Conservation (phyloP, 1,140 invertebrate species). For the Orchesella cincta region DNA sequence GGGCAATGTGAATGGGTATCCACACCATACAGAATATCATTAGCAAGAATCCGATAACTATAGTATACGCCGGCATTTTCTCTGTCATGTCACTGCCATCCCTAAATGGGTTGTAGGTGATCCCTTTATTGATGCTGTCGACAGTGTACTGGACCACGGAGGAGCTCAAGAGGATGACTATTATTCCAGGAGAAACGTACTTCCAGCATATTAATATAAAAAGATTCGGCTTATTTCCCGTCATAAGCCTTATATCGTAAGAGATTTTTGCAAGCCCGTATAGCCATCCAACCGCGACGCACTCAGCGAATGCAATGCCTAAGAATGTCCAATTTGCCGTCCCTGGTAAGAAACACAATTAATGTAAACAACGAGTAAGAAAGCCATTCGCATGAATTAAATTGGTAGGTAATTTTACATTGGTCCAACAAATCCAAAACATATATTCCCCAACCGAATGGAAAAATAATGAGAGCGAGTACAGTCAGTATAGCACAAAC, state of each 20-base stretch:
- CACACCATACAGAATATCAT: background rate
- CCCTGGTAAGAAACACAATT: too few relatives aligned
- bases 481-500: too few relatives aligned
- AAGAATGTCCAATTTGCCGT: constrained; percentile 76
- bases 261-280: constrained; percentile 92
- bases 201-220: constrained; percentile 95
- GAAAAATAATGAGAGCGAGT: too few relatives aligned
- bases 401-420: background rate
- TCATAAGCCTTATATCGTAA: constrained; percentile 92
- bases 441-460: background rate
- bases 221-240: constrained; percentile 76
- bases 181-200: constrained; percentile 84
- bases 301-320: constrained; percentile 91
- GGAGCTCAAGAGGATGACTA: constrained; percentile 63
- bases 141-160: background rate
- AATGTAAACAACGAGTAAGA: background rate
- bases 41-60: background rate
- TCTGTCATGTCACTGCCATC: background rate
- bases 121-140: background rate
- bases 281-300: constrained; percentile 86
- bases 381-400: background rate
- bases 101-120: background rate
- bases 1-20: background rate
- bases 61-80: background rate
- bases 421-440: constrained; percentile 7